A percentile compares a stretch with the other conserved stretches of the same genome.
Conservation (phyloP, 2,113 vertebrate species). For the Herpetotheres cachinnans region DNA sequence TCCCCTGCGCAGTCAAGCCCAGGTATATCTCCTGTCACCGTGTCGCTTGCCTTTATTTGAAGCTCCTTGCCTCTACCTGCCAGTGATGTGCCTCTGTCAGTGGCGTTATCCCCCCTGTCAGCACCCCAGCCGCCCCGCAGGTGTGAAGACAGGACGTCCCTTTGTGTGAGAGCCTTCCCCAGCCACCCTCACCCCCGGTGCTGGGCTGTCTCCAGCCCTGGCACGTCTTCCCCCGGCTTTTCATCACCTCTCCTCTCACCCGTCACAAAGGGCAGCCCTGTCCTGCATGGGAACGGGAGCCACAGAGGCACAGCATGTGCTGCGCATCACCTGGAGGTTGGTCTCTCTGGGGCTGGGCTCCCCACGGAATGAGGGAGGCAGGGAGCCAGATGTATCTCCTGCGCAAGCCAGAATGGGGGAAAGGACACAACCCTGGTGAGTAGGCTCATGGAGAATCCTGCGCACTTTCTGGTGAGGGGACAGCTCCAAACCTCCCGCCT, state of each 20-base stretch:
- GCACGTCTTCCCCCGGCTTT: constrained; percentile 9
- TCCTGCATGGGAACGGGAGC: constrained; percentile 28
- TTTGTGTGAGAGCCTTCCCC: constrained; percentile 64
- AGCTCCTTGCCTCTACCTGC: constrained; percentile 60
- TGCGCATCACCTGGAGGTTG: not conserved
- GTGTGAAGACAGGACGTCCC: constrained; percentile 76
- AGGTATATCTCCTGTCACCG: constrained; percentile 60
- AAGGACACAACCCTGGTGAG: not conserved
- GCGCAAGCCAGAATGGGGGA: not conserved
- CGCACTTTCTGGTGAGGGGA: accelerated
- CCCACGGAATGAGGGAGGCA: accelerated
- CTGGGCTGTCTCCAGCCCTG: constrained; percentile 64
- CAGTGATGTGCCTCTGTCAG: constrained; percentile 66
- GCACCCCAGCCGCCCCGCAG: constrained; percentile 24
- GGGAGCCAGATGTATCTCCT: not conserved
- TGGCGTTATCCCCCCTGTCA: constrained; percentile 59
- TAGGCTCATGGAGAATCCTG: not conserved
- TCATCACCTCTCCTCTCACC: constrained; percentile 16
- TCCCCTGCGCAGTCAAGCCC: not conserved
- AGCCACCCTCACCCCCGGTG: not conserved
- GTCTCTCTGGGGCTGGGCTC: not conserved
- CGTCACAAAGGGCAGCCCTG: constrained; percentile 69
- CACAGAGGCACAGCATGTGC: not conserved
- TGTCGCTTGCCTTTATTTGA: constrained; percentile 53
- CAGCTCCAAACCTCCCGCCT: not conserved